Conservation (phyloP, 2,797 vertebrate species). For the Novumbra hubbsi region DNA sequence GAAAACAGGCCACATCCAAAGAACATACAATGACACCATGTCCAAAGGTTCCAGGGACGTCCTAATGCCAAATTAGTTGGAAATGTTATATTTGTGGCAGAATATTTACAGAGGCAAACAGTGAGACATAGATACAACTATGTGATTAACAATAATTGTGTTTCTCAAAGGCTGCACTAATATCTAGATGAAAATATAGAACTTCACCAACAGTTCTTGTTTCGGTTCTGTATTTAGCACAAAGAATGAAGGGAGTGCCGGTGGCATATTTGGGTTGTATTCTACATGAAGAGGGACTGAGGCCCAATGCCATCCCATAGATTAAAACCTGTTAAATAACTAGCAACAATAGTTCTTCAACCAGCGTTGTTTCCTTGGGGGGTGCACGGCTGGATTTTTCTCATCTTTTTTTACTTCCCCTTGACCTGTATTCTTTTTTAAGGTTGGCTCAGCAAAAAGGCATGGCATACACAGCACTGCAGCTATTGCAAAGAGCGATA, state of each 20-base stretch:
- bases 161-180: conserved; percentile 35
- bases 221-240: conserved; percentile 31
- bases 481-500: too few relatives aligned
- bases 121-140: conserved; percentile 36
- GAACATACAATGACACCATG: too few relatives aligned
- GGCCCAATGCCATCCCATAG: conserved; percentile 34
- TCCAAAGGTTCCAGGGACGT: too few relatives aligned
- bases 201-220: conserved; percentile 15
- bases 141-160: conserved; percentile 22
- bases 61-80: too few relatives aligned
- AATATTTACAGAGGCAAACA: conserved; percentile 50
- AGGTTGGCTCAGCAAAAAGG: too few relatives aligned
- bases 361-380: conserved; percentile 45
- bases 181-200: conserved; percentile 36
- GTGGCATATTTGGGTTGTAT: conserved; percentile 2
- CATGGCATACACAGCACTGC: too few relatives aligned
- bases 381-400: conserved; percentile 42
- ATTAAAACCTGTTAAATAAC: conserved; percentile 39
- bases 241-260: conserved; percentile 11
- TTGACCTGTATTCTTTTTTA: conserved; percentile 29
- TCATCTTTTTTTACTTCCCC: conserved; percentile 38
- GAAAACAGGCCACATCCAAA: too few relatives aligned
- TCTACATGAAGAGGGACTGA: conserved; percentile 33
- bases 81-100: conserved; percentile 18
- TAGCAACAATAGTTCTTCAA: conserved; percentile 62